Evolutionary conservation across 1,140 invertebrate species (phyloP), one percentile per base, ranked within the genome.

Genomic region (Pomacea maculata): DNA sequence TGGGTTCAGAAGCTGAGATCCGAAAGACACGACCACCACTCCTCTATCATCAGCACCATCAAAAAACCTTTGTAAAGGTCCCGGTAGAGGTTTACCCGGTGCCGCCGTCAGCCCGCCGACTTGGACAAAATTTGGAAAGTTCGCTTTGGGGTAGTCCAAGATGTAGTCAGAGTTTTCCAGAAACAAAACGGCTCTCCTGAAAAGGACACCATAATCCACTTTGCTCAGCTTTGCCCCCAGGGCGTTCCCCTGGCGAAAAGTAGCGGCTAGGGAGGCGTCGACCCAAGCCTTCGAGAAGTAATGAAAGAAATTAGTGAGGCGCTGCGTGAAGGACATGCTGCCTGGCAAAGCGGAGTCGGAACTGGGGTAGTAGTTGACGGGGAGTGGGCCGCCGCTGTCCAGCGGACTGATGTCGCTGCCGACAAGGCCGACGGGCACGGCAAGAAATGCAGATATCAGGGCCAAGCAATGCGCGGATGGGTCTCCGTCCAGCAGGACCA

Each of bases 1-100:
- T 6, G 80, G 29, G 17, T 68, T 78, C 34, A 78, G 52, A 19
- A 80, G 45, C 54, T 57, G 3, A 54, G 78, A 79, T 54, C 85
- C 85, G 70, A 85, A 84, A 11, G 84, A 80, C 61, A 83, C 83
- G 21, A 86, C 63, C 52, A 86, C 70, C 34, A 84, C 79, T 0
- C 85, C 85, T n/a, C 76, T 73, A 52, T 76, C 78, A 4, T 29
- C 77, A 7, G 75, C 75, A 11, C 64, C 52, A 11, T 83, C 76
- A 15, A 80, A 75, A 68, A 85, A 85, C 54, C 65, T 45, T 12
- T 82, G 29, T 25, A 86, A 72, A 5, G 80, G n/a, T 5, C 65
- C 79, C 0, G 76, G 45, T 12, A 87, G 54, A 11, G 81, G 78
- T 34, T 77, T 80, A 19, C 78, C 67, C 0, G 77, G 65, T 25